These are phyloP conservation scores for Agonopterix heracliana DNA, from an alignment of 2,888 invertebrate genomes.

Conservation along the genomic window DNA sequence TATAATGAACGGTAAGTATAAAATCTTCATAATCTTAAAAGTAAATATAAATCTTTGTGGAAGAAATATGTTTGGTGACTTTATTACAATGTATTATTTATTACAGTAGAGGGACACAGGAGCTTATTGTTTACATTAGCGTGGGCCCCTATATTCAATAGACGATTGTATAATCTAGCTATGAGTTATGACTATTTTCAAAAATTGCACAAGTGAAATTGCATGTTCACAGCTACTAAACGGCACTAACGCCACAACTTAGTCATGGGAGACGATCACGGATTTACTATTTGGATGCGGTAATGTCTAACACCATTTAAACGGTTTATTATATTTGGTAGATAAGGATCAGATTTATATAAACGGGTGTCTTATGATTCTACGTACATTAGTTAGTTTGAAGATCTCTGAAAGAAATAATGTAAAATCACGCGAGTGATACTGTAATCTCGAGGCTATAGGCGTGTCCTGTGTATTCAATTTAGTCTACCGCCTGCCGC, in stretches of 20 bases:
- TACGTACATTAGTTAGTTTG: slow-evolving; percentile 66
- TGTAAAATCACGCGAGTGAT: slow-evolving; percentile 69
- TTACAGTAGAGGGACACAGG: slow-evolving; percentile 47
- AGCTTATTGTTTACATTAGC: slow-evolving; percentile 55
- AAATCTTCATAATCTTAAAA: slow-evolving; percentile 64
- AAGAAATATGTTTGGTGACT: slow-evolving; percentile 66
- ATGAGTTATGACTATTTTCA: slow-evolving; percentile 74
- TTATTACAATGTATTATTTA: slow-evolving; percentile 25
- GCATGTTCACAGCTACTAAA: slow-evolving; percentile 72
- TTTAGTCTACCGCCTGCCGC: slow-evolving; percentile 19
- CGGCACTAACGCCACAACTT: slow-evolving; percentile 56
- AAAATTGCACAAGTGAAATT: slow-evolving; percentile 75
- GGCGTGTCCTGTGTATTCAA: slow-evolving; percentile 36
- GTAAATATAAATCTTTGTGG: slow-evolving; percentile 73
- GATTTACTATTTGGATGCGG: slow-evolving; percentile 48
- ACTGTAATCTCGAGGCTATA: slow-evolving; percentile 66
- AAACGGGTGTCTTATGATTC: slow-evolving; percentile 60
- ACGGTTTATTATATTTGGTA: slow-evolving; percentile 54
- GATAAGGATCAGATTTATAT: slow-evolving; percentile 59
- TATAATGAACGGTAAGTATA: slow-evolving; percentile 57
- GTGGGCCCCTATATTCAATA: slow-evolving; percentile 74
- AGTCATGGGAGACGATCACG: slow-evolving; percentile 51
- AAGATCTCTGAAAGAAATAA: slow-evolving; percentile 63
- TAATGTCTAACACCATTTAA: slow-evolving; percentile 37
- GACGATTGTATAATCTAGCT: slow-evolving; percentile 73